Base-by-base conservation (phyloP, 2,113 vertebrate genomes). In the Albula glossodonta region DNA sequence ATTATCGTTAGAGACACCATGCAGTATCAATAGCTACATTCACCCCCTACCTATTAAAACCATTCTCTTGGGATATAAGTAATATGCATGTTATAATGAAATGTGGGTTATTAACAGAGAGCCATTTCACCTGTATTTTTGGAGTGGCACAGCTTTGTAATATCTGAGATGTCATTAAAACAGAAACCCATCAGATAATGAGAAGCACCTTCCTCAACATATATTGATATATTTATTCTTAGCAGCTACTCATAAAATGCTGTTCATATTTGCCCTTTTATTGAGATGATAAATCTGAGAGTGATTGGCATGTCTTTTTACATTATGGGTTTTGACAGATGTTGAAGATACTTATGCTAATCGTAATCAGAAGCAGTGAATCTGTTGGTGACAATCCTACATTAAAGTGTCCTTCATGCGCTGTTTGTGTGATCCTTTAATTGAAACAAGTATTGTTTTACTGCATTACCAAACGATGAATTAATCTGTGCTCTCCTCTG, bases 61-160 rank as follows among this genome's bases (percentile, higher is more conserved):
- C 74, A 13, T 92, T 92, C 95, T 96, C 95, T 89, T 93, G 95
- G 95, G 95, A 96, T 92, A 91, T 90, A 94, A 94, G 94, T 93
- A 95, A 96, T 96, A 96, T 96, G 94, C 95, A 95, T 95, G 95
- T 94, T 95, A 96, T 96, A 96, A 96, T 96, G 95, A 96, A 96
- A 95, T 94, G 91, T 94, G 92, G 82, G 95, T 93, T 96, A 96
- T 96, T 96, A 96, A 95, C 93, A 92, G 93, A 94, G 92, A 95
- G 92, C 93, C 92, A 95, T 96, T 95, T 93, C 92, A 93, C 92
- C 93, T 93, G 93, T 95, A 96, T 96, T 95, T 95, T 95, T 95
- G 94, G 93, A 95, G 94, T 94, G 95, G 94, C 91, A 90, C 92
- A 91, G 91, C 93, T 94, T 87, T 94, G 94, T 96, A 94, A 95